Evolutionary conservation across 2,888 invertebrate species (phyloP).

Genomic region (Punctoribates punctum): DNA sequence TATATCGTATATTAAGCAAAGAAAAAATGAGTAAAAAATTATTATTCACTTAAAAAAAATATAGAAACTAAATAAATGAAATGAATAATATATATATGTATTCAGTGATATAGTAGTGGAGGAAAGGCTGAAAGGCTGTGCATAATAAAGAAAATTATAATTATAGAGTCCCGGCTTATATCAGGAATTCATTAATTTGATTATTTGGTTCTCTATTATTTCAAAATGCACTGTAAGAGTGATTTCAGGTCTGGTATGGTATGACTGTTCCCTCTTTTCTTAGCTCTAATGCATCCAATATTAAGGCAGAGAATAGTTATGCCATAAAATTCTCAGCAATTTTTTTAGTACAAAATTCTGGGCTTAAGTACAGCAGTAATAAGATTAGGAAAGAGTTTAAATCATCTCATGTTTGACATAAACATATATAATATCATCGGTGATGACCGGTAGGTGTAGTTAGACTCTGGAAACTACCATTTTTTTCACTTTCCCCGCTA

Average conservation of each 20-base stretch:
- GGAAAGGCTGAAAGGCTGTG: neutral
- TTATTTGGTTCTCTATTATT: neutral
- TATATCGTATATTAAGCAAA: slow-evolving; percentile 7
- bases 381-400: neutral
- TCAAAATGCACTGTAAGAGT: neutral
- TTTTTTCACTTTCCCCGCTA: neutral
- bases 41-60: too few relatives aligned
- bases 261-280: neutral
- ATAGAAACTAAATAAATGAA: neutral
- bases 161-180: neutral
- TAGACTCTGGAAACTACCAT: slow-evolving; percentile 8
- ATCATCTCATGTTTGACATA: neutral
- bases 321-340: neutral
- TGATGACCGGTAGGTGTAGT: slow-evolving; percentile 27
- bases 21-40: neutral
- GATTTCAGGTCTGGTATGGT: neutral
- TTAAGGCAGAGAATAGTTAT: neutral
- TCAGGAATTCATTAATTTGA: slow-evolving; percentile 21
- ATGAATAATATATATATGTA: neutral
- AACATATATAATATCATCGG: slow-evolving; percentile 31
- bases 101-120: neutral
- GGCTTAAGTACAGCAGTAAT: neutral
- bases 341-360: neutral
- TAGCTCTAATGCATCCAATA: neutral
- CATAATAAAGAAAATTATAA: slow-evolving; percentile 23